Conservation (phyloP, 2,888 invertebrate genomes). For the Ectropis crepuscularia region DNA sequence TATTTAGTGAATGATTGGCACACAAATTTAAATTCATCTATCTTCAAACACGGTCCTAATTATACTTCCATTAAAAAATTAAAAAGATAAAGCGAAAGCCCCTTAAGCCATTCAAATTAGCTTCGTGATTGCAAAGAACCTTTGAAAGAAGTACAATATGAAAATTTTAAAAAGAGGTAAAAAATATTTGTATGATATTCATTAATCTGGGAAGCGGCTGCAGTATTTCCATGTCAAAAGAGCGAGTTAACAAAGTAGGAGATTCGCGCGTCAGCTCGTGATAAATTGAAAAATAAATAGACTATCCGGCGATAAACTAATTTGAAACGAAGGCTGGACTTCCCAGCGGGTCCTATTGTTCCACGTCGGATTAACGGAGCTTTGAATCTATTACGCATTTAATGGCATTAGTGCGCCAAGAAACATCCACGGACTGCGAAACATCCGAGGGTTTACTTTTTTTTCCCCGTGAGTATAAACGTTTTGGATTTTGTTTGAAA, state of each 20-base stretch:
- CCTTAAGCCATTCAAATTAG: conserved; percentile 10
- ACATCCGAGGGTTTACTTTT: neutral
- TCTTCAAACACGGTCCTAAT: conserved; percentile 1
- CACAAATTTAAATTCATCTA: neutral
- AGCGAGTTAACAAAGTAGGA: conserved; percentile 35
- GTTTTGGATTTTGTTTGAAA: too few species aligned
- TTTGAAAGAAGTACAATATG: conserved; percentile 15
- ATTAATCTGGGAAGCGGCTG: conserved; percentile 17
- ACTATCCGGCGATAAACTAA: conserved; percentile 54
- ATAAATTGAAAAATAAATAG: conserved; percentile 53
- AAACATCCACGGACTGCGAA: neutral
- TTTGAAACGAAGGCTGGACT: conserved; percentile 57
- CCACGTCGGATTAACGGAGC: conserved; percentile 57
- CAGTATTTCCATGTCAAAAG: conserved; percentile 36
- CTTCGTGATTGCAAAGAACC: conserved; percentile 18
- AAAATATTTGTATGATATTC: conserved; percentile 24
- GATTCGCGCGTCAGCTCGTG: conserved; percentile 33
- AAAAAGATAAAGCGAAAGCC: conserved; percentile 12
- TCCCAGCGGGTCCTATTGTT: conserved; percentile 55
- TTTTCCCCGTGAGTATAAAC: neutral
- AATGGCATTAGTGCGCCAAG: conserved; percentile 45
- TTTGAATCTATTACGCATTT: conserved; percentile 51
- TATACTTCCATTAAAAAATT: conserved; percentile 5
- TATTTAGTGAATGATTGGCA: neutral
- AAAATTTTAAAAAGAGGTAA: conserved; percentile 12